Base-by-base conservation (phyloP, 53 echinoderm and acorn worm genomes). In the Crossaster papposus region DNA sequence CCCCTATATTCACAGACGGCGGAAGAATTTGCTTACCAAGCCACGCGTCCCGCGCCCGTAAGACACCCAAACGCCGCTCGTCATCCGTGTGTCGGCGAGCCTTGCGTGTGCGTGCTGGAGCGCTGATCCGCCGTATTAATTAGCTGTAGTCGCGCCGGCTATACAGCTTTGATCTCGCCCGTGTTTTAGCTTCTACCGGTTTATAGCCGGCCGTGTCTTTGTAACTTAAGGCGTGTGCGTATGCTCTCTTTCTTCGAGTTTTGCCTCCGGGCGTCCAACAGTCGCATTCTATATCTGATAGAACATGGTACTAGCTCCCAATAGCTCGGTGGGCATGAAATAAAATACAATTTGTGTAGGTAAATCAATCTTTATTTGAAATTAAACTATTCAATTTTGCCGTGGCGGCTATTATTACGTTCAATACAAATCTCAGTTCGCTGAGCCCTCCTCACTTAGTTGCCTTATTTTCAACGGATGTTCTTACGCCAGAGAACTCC, bases 61-160 rank as follows among this genome's bases (percentile, higher is more conserved):
- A 68, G 22, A 68, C 24, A 20, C 14, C 20, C 24, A 23, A 44
- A 44, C 44, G 44, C 44, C 44, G 24, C 28, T 5, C 68, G 28
- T 68, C 68, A n/a, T 26, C n/a, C 24, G 68, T 28, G 28, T 68
- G 68, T 68, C 68, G 68, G 68, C 68, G 4, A 10, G 20, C 28
- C 22, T 58, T 58, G 58, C 58, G 68, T 28, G 68, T 68, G 68
- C 68, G 68, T 68, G 68, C 68, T 68, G 28, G 20, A 3, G 68
- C 17, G 68, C 68, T 28, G 68, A 28, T 68, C 68, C 68, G 28
- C 24, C 68, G 68, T 68, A 68, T 68, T 68, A 68, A 68, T 68
- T 68, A 68, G 68, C 10, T 23, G 0, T 23, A 26, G n/a, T n/a
- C 68, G 14, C 28, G 11, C 28, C 44, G 44, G 44, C 44, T 44